These are phyloP conservation scores for Dendronephthya gigantea DNA, from an alignment of 64 coral and sea anemone species.

Conservation along the genomic window DNA sequence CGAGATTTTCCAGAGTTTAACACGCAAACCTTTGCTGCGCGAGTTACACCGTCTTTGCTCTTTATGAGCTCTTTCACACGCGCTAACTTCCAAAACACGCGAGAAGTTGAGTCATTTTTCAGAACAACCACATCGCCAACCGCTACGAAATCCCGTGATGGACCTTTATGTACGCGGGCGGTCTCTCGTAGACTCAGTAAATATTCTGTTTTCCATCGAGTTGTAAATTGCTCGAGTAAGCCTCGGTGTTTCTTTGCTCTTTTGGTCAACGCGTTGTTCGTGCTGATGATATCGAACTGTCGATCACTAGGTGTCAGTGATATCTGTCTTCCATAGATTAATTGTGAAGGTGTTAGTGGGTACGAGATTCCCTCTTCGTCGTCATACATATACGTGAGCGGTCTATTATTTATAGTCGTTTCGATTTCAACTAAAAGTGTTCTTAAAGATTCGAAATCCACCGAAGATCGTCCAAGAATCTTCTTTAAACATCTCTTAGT, in stretches of 20 bases:
- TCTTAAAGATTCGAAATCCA: not conserved
- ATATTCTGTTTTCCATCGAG: not conserved
- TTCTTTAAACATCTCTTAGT: not conserved
- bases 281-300: slow-evolving; percentile 5
- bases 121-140: not conserved
- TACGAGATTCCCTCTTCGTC: not conserved
- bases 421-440: not conserved
- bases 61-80: not conserved
- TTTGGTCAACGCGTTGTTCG: not conserved
- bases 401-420: not conserved
- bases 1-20: not conserved
- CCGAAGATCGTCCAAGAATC: not conserved
- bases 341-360: not conserved
- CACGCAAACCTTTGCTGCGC: not conserved
- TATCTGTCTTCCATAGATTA: not conserved
- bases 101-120: not conserved
- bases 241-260: not conserved
- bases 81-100: not conserved
- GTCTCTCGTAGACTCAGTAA: not conserved
- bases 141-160: not conserved
- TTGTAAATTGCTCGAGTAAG: slow-evolving; percentile 6
- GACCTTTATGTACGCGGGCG: no score
- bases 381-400: not conserved
- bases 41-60: not conserved
- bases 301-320: not conserved